Evolutionary conservation across 2,797 vertebrate species (phyloP).

Genomic region (Scolopax bukidnonensis): DNA sequence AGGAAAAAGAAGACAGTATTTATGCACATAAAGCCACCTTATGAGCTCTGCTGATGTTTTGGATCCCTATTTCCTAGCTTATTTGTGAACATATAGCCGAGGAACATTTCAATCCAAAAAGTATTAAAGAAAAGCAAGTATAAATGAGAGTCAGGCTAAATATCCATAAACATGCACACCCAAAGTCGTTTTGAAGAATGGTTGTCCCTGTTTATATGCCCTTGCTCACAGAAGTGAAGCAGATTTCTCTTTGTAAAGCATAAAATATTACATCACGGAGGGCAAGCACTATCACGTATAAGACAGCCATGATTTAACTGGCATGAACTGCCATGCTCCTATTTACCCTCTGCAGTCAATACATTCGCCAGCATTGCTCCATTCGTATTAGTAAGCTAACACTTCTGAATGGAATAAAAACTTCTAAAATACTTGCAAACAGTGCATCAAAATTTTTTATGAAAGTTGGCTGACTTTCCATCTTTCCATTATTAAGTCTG

Average conservation of each 20-base stretch:
- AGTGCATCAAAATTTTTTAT: not conserved
- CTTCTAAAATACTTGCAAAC: not conserved
- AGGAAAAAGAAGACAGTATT: not conserved
- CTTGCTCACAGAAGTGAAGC: not conserved
- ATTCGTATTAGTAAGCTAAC: not conserved
- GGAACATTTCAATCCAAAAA: not conserved
- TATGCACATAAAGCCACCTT: not conserved
- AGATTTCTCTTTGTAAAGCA: not conserved
- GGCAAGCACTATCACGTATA: not conserved
- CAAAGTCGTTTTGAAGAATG: not conserved
- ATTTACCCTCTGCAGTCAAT: not conserved
- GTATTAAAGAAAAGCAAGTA: not conserved
- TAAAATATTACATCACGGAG: not conserved
- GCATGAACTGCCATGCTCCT: not conserved
- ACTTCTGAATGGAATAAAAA: not conserved
- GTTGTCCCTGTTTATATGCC: not conserved
- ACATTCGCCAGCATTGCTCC: not conserved
- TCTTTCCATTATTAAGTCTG: not conserved
- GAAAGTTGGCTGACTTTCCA: not conserved
- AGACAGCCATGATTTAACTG: not conserved
- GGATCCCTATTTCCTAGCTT: not conserved
- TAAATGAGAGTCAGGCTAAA: not conserved
- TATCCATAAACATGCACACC: not conserved
- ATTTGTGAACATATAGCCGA: not conserved
- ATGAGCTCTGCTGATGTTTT: not conserved